phyloP scores from a whole-genome alignment of 2,797 vertebrate genomes.

The Danio kyathit region DNA sequence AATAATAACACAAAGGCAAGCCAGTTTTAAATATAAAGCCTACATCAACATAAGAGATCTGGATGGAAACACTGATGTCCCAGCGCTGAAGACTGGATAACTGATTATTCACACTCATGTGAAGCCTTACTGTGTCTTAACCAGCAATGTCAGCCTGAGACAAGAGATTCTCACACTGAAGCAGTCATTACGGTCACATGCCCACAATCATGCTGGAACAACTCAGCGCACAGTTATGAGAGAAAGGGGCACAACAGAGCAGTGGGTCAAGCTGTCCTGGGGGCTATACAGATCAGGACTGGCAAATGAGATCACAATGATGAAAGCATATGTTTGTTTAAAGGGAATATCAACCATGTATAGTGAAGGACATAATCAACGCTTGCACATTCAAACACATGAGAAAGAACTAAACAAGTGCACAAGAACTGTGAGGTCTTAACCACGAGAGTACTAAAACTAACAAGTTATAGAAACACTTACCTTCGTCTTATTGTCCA shows the following conservation, averaged over 20 bases:
- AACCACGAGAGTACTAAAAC: not conserved
- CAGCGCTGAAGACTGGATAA: slow-evolving; percentile 24
- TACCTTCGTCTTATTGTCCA: slow-evolving; percentile 33
- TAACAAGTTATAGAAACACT: not conserved
- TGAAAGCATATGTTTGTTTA: slow-evolving; percentile 21
- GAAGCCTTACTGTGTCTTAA: slow-evolving; percentile 40
- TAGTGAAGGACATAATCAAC: not conserved
- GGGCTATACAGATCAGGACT: slow-evolving; percentile 28
- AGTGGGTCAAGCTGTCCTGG: slow-evolving; percentile 31
- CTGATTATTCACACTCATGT: slow-evolving; percentile 49
- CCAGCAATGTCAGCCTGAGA: slow-evolving; percentile 43
- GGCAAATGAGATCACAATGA: slow-evolving; percentile 26
- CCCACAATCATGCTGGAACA: slow-evolving; percentile 50
- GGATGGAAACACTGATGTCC: slow-evolving; percentile 8
- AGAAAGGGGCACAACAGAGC: slow-evolving; percentile 31
- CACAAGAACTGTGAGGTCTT: not conserved
- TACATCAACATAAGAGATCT: not conserved
- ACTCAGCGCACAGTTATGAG: slow-evolving; percentile 36
- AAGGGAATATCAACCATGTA: not conserved
- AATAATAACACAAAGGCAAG: not conserved
- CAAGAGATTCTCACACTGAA: slow-evolving; percentile 42
- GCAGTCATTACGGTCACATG: slow-evolving; percentile 56
- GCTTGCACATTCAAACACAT: not conserved
- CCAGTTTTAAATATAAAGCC: not conserved
- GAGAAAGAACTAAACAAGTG: slow-evolving; percentile 2